Percentiles rank a stretch among this genome's conserved stretches.
phyloP scores from a whole-genome alignment of 2,888 invertebrate species.

The Acleris holmiana region DNA sequence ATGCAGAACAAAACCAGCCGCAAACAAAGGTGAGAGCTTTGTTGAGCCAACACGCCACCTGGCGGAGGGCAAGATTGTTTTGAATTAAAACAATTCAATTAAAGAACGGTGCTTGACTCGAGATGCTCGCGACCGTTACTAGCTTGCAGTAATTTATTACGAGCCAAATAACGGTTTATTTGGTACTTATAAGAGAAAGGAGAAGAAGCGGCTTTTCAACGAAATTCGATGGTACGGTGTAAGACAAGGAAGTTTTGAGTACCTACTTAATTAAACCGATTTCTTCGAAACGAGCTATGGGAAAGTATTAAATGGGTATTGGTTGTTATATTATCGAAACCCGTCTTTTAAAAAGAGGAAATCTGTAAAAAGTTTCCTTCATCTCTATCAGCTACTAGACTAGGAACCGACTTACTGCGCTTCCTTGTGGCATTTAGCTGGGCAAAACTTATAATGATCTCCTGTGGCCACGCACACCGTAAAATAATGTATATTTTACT shows the following conservation, averaged over 20 bases:
- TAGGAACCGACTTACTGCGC: too few relatives aligned
- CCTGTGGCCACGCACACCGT: too few relatives aligned
- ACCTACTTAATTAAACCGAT: neutral
- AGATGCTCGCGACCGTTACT: neutral
- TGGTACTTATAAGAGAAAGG: too few relatives aligned
- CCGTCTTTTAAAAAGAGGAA: too few relatives aligned
- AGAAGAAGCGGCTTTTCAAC: neutral
- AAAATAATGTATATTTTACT: too few relatives aligned
- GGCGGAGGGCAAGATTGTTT: constrained; percentile 6
- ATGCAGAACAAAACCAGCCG: constrained; percentile 5
- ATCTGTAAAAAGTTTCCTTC: too few relatives aligned
- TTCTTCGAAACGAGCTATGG: neutral
- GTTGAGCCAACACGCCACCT: constrained; percentile 18
- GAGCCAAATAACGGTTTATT: too few relatives aligned
- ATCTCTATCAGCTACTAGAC: too few relatives aligned
- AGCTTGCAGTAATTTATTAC: neutral
- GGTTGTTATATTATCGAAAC: too few relatives aligned
- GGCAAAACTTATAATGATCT: too few relatives aligned
- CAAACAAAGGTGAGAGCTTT: constrained; percentile 14
- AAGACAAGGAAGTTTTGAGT: neutral
- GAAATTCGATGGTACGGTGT: neutral
- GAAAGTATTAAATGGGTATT: too few relatives aligned
- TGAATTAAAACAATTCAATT: neutral
- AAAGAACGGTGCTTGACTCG: neutral
- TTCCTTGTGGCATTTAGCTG: too few relatives aligned